Evolutionary conservation across 2,888 invertebrate genomes (phyloP).

Genomic region (Hyposoter didymator): DNA sequence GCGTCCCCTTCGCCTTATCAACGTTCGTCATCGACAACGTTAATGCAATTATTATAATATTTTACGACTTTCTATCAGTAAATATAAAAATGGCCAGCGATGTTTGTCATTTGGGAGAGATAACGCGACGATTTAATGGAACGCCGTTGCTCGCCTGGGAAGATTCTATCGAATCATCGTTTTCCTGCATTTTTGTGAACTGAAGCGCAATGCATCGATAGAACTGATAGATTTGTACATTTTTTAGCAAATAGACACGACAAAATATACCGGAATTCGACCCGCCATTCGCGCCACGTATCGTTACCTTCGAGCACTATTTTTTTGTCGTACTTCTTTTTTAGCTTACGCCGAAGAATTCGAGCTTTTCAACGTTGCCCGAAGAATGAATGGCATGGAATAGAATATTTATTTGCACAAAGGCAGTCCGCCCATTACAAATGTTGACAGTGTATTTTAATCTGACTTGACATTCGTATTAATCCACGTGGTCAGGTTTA

Average conservation of each 20-base stretch:
- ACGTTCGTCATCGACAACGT: background rate
- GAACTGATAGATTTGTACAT: background rate
- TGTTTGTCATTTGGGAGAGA: background rate
- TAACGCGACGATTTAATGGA: too few relatives aligned
- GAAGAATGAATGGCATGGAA: too few relatives aligned
- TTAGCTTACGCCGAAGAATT: background rate
- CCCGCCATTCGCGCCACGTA: slow-evolving; percentile 34
- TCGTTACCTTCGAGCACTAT: slow-evolving; percentile 6
- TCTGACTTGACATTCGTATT: too few relatives aligned
- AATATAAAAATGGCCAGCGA: background rate
- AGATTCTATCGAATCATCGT: slow-evolving; percentile 5
- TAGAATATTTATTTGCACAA: too few relatives aligned
- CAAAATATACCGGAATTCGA: slow-evolving; percentile 26
- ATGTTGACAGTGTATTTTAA: too few relatives aligned
- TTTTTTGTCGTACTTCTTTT: background rate
- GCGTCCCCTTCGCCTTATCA: background rate
- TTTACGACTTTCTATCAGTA: background rate
- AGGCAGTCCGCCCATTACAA: too few relatives aligned
- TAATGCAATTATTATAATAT: slow-evolving; percentile 4
- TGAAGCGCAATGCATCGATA: background rate
- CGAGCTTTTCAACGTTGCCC: background rate
- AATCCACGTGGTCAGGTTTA: too few relatives aligned
- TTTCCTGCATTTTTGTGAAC: background rate
- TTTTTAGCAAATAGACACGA: background rate
- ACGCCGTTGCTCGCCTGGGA: background rate